Base-by-base conservation (phyloP, 2,797 vertebrate species). In the Macrochelys suwanniensis region DNA sequence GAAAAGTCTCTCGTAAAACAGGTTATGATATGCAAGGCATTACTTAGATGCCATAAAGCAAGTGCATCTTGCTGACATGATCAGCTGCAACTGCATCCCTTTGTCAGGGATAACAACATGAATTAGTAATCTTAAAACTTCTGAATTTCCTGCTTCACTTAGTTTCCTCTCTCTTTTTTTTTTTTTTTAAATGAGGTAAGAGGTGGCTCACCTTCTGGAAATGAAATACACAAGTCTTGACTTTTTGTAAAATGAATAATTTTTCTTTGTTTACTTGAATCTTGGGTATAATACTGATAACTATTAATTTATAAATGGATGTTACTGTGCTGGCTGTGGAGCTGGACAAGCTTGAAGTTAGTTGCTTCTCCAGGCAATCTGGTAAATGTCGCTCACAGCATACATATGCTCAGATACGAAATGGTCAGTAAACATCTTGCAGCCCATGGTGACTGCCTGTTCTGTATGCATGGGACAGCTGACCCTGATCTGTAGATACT, bases 271-370 rank as follows among this genome's bases (percentile, higher is more conserved):
- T 59, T 91, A 86, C 28, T 54, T 82, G 61, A 94, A 90, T 47
- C 1, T 1, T 5, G 1, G 21, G 2, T 2, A 7, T 89, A 33
- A 61, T 91, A 7, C 42, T 0, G 0, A 5, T 47, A 28, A 28
- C 53, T 87, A 6, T 83, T 89, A 17, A 6, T 89, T 57, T 56
- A 68, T 80, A 84, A 26, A n/a, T 71, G 37, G 83, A 23, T 80
- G 74, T 79, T 47, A 51, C 28, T 33, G 8, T 21, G 15, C 11
- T 90, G 49, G 50, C 11, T 19, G 7, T 88, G 53, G 31, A 50
- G 87, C 92, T 87, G 74, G 3, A 4, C 89, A 42, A 82, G 89
- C 37, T 37, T 80, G 47, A 47, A 26, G 45, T 57, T 74, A 51
- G 47, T 82, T 89, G 77, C 53, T 85, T 7, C 68, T 89, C 81